A percentile compares a stretch with the other conserved stretches of the same genome.
These are phyloP conservation scores for Drosophila pruinosa DNA, from an alignment of 1,140 invertebrate species.

Conservation along the genomic window DNA sequence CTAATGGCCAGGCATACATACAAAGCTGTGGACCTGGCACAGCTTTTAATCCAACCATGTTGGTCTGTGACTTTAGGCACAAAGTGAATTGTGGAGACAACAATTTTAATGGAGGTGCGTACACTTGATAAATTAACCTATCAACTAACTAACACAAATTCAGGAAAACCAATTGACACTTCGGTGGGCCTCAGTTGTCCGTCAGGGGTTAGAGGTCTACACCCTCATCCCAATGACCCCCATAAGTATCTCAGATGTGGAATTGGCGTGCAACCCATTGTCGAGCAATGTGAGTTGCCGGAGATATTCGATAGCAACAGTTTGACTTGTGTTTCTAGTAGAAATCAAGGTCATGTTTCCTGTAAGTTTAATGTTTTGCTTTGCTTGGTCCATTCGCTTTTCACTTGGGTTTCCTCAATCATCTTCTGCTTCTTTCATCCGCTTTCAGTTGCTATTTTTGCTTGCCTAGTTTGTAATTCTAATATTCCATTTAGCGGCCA, in stretches of 20 bases:
- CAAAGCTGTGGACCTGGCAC: conserved; percentile 88
- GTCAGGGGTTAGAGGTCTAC: conserved; percentile 80
- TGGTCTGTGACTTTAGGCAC: conserved; percentile 86
- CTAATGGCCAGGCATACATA: conserved; percentile 84
- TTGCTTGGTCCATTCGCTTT: conserved; percentile 51
- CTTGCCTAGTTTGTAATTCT: conserved; percentile 60
- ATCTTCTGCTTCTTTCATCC: conserved; percentile 33
- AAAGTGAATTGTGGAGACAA: conserved; percentile 83
- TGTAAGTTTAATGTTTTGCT: conserved; percentile 50
- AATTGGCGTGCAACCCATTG: conserved; percentile 83
- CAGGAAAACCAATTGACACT: conserved; percentile 1
- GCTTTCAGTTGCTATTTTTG: conserved; percentile 54
- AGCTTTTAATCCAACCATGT: conserved; percentile 85
- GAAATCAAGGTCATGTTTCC: conserved; percentile 62
- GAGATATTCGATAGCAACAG: conserved; percentile 86
- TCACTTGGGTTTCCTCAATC: conserved; percentile 29
- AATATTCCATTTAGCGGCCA: conserved; percentile 45
- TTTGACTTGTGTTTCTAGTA: conserved; percentile 84
- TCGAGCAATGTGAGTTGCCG: conserved; percentile 86
- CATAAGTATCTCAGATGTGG: conserved; percentile 87
- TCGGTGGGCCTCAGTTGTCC: conserved; percentile 39
- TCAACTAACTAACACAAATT: conserved; percentile 44
- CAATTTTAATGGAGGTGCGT: conserved; percentile 33
- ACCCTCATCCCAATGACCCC: conserved; percentile 85
- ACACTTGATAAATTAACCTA: not conserved